phyloP scores from a whole-genome alignment of 2,888 invertebrate species.

The Cephus pygmeus region DNA sequence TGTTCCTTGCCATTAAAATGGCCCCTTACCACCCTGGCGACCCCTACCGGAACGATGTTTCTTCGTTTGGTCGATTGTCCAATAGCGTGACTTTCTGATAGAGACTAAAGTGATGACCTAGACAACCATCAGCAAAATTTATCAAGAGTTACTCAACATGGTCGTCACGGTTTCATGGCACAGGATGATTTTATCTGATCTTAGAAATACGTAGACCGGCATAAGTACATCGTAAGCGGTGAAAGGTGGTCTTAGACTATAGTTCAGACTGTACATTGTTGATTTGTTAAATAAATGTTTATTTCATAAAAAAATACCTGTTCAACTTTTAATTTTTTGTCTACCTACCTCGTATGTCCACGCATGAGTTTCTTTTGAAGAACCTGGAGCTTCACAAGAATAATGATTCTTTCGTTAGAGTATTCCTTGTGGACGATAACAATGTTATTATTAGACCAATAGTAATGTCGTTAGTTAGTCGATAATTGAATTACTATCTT shows the following conservation, averaged over 20 bases:
- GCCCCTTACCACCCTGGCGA: not conserved
- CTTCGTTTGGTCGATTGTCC: not conserved
- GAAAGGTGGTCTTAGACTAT: not conserved
- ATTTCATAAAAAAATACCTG: slow-evolving; percentile 42
- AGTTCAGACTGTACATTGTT: slow-evolving; percentile 37
- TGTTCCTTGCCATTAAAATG: not conserved
- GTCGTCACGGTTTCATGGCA: not conserved
- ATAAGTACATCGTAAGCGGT: not conserved
- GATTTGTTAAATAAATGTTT: slow-evolving; percentile 59
- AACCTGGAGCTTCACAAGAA: not conserved
- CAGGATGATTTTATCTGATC: not conserved
- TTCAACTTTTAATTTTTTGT: not conserved
- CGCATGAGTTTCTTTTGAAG: not conserved
- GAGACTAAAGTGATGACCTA: not conserved
- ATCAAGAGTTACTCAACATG: not conserved
- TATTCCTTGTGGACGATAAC: not conserved
- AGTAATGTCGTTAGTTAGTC: not conserved
- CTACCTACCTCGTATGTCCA: not conserved
- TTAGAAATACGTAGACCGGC: slow-evolving; percentile 1
- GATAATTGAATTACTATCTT: not conserved
- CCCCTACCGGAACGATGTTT: not conserved
- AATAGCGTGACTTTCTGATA: not conserved
- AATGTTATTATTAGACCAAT: not conserved
- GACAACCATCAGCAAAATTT: not conserved
- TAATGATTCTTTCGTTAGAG: not conserved